Conservation (phyloP, 2,113 vertebrate genomes). For the Corythaeola cristata region DNA sequence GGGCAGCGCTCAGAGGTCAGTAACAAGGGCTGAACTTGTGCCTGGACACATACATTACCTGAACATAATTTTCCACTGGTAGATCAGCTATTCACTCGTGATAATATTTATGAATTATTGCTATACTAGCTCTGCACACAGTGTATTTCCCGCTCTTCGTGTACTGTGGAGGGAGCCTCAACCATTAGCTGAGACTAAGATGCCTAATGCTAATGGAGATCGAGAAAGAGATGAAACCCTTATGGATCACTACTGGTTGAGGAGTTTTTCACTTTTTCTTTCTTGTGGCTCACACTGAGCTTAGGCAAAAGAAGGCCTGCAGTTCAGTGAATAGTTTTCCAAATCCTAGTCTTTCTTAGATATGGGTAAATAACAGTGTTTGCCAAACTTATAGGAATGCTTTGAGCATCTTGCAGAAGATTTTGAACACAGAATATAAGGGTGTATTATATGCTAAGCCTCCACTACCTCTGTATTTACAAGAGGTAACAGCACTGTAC, state of each 20-base stretch:
- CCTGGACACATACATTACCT: not conserved
- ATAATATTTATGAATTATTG: not conserved
- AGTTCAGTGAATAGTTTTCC: not conserved
- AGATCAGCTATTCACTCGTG: not conserved
- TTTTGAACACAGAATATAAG: not conserved
- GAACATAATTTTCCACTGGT: not conserved
- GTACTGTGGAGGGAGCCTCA: not conserved
- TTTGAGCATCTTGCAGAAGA: not conserved
- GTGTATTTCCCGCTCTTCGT: fast-evolving
- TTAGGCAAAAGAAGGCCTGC: not conserved
- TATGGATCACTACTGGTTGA: not conserved
- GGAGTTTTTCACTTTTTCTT: not conserved
- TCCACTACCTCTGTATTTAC: not conserved
- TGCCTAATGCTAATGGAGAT: not conserved
- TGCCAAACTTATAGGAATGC: not conserved
- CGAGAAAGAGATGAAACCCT: not conserved
- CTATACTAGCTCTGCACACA: not conserved
- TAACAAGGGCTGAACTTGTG: not conserved
- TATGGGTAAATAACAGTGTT: not conserved
- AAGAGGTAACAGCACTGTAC: not conserved
- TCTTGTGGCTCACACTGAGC: not conserved
- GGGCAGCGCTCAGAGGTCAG: not conserved
- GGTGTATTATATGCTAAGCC: not conserved
- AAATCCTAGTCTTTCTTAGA: not conserved
- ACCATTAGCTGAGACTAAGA: not conserved